Conservation (phyloP, 2,888 invertebrate genomes). For the Alsophila aescularia region DNA sequence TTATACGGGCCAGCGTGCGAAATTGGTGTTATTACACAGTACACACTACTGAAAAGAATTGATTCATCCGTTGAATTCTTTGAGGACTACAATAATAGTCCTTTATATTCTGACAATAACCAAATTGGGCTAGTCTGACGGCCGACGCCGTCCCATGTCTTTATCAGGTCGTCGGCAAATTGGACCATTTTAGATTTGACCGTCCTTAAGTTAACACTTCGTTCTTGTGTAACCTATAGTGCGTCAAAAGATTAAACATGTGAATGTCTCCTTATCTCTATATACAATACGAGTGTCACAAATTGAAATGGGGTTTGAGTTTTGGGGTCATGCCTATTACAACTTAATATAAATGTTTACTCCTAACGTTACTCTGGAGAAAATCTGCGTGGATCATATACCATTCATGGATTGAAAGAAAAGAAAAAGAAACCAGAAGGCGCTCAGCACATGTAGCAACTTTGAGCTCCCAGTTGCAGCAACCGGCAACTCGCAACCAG, state of each 20-base stretch:
- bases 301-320: too few relatives aligned
- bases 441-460: too few relatives aligned
- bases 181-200: conserved; percentile 26
- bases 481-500: too few relatives aligned
- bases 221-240: neutral
- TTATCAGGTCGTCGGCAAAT: conserved; percentile 24
- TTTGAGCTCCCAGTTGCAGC: too few relatives aligned
- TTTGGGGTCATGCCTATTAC: too few relatives aligned
- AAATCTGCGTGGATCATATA: too few relatives aligned
- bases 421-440: too few relatives aligned
- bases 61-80: conserved; percentile 16
- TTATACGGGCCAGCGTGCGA: neutral
- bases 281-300: neutral
- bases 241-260: neutral
- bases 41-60: conserved; percentile 6
- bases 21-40: neutral
- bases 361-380: too few relatives aligned
- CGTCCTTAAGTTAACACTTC: conserved; percentile 14
- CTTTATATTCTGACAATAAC: conserved; percentile 23
- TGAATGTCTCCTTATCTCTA: neutral
- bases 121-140: conserved; percentile 22
- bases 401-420: too few relatives aligned
- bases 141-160: conserved; percentile 11
- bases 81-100: conserved; percentile 14
- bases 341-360: too few relatives aligned